Conservation (phyloP, 2,113 vertebrate genomes). For the Oophaga pumilio region DNA sequence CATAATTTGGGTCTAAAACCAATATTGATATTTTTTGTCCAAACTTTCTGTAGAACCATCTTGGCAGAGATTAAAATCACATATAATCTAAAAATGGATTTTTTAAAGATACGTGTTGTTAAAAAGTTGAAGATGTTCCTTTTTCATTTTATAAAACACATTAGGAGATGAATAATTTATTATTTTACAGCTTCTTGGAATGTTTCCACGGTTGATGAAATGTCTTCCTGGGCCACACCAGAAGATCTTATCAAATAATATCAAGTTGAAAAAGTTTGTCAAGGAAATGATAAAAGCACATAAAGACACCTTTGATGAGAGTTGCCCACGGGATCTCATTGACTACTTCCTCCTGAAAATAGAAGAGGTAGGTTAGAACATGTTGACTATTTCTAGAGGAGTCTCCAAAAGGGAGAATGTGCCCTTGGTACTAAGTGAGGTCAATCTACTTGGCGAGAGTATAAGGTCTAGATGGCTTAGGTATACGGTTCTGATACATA, state of each 20-base stretch:
- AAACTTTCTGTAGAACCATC: no score
- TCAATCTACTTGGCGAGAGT: no score
- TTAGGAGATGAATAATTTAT: neutral
- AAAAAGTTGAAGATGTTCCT: no score
- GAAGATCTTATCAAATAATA: conserved; percentile 51
- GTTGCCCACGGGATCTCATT: conserved; percentile 75
- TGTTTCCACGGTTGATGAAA: conserved; percentile 73
- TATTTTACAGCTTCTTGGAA: conserved; percentile 73
- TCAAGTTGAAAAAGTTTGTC: conserved; percentile 69
- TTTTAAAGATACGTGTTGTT: no score
- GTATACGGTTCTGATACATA: no score
- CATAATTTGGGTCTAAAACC: neutral
- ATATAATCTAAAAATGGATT: no score
- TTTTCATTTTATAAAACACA: neutral
- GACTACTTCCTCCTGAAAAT: conserved; percentile 80
- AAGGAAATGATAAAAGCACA: conserved; percentile 71
- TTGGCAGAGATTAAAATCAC: no score
- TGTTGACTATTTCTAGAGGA: neutral
- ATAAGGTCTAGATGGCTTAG: no score
- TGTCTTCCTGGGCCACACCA: conserved; percentile 74
- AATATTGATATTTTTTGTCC: no score
- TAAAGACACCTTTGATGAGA: conserved; percentile 69
- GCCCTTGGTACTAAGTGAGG: no score
- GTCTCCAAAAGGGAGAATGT: no score
- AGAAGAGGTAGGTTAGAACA: conserved; percentile 68